Evolutionary conservation across 30 jellyfish, hydroid and myxozoan species (phyloP).

Genomic region (Pelagia noctiluca): DNA sequence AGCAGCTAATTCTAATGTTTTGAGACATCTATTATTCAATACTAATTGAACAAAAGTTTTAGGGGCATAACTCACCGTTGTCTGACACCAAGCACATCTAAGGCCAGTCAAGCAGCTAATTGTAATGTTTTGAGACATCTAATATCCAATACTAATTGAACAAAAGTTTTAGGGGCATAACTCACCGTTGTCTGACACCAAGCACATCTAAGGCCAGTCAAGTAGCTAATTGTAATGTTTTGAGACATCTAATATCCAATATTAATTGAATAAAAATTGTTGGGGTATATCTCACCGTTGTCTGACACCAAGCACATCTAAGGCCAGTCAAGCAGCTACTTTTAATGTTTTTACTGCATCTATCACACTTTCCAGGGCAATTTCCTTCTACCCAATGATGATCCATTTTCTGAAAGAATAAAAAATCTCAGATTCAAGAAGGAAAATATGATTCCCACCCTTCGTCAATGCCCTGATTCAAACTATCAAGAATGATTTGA

Average conservation of each 20-base stretch:
- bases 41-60: too few relatives aligned
- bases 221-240: conserved; percentile 59
- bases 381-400: conserved; percentile 98
- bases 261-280: too few relatives aligned
- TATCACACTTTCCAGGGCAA: conserved; percentile 93
- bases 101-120: neutral
- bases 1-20: neutral
- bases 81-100: conserved; percentile 73
- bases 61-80: conserved; percentile 88
- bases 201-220: conserved; percentile 92
- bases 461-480: too few relatives aligned
- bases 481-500: too few relatives aligned
- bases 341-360: conserved; percentile 78
- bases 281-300: conserved; percentile 89
- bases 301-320: conserved; percentile 95
- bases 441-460: too few relatives aligned
- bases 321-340: conserved; percentile 95
- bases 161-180: too few relatives aligned
- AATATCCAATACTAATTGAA: too few relatives aligned
- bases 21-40: neutral
- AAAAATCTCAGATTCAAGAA: too few relatives aligned
- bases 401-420: conserved; percentile 68
- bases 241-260: neutral
- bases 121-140: neutral
- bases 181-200: conserved; percentile 96